Evolutionary conservation across 2,797 vertebrate genomes (phyloP), one percentile per base, ranked within the genome.

Genomic region (Lophura swinhoii): DNA sequence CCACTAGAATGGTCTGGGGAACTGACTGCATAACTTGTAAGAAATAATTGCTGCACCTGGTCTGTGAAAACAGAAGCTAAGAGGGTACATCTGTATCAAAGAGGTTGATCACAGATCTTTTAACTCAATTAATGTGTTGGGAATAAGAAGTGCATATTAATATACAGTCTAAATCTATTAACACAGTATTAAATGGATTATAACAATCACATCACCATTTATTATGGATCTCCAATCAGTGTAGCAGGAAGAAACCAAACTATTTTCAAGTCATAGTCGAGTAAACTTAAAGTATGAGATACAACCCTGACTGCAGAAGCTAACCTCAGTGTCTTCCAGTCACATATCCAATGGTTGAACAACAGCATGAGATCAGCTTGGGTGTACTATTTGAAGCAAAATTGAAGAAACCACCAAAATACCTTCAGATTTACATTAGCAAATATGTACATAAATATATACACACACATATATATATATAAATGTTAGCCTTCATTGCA

Each of bases 121-220:
- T n/a, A 76, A 76, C 11, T 88, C 31, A 48, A 62, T 44, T 44
- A 72, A 23, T 51, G 2, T 7, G 31, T 21, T 31, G 12, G 15
- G 12, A 5, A 41, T 24, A 0, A 0, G 21, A 70, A 43, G 64
- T 21, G 33, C 1, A 33, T 5, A 8, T 6, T 33, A 83, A 43
- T 51, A 56, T 2, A 44, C 14, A 43, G 49, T 26, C 44, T 31
- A 18, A 31, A 31, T 55, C 29, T 17, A 10, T 55, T 55, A 29
- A 55, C 23, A 55, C 17, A 22, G 26, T 55, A 60, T 55, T 59
- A 15, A 73, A n/a, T 88, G 35, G 35, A 28, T 41, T 56, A 26
- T 44, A 28, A 58, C 33, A 53, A 69, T 60, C 0, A 1, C 37
- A 77, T 24, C 26, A n/a, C 33, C 41, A 43, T 13, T 73, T 35